A percentile compares a stretch with the other conserved stretches of the same genome.
These are phyloP conservation scores for Heliconius eleuchia DNA, from an alignment of 1,140 invertebrate species.

Conservation along the genomic window DNA sequence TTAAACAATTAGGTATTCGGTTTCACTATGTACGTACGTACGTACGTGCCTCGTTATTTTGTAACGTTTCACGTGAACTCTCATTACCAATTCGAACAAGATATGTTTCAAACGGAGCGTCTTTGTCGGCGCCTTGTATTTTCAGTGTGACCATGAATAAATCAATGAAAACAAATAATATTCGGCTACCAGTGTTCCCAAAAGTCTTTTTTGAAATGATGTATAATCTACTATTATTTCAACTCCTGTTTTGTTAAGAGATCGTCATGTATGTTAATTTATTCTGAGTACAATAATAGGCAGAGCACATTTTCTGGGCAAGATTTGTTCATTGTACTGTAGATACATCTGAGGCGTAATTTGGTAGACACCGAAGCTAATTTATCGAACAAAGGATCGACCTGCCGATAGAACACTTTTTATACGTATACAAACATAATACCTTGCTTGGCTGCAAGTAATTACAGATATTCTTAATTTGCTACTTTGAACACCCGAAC, in stretches of 20 bases:
- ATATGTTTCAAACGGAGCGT: slow-evolving; percentile 67
- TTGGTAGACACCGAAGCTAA: slow-evolving; percentile 83
- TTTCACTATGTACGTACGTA: slow-evolving; percentile 66
- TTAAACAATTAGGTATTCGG: slow-evolving; percentile 57
- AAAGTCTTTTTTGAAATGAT: slow-evolving; percentile 69
- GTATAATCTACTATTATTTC: slow-evolving; percentile 72
- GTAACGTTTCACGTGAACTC: slow-evolving; percentile 65
- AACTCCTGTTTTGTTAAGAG: slow-evolving; percentile 67
- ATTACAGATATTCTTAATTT: slow-evolving; percentile 64
- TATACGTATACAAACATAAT: slow-evolving; percentile 77
- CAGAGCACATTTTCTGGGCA: slow-evolving; percentile 75
- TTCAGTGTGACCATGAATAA: slow-evolving; percentile 75
- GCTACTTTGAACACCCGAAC: slow-evolving; percentile 31
- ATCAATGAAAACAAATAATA: slow-evolving; percentile 81
- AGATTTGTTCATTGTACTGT: slow-evolving; percentile 69
- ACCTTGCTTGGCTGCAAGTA: slow-evolving; percentile 64
- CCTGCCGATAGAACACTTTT: slow-evolving; percentile 76
- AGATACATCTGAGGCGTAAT: slow-evolving; percentile 79
- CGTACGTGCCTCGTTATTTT: slow-evolving; percentile 66
- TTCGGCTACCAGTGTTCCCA: slow-evolving; percentile 75
- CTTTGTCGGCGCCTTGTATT: slow-evolving; percentile 73
- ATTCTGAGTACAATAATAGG: slow-evolving; percentile 68
- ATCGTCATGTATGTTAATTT: slow-evolving; percentile 73
- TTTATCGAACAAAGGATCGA: slow-evolving; percentile 82
- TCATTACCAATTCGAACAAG: slow-evolving; percentile 75